Conservation (phyloP, 1,140 invertebrate species). For the Tetramorium alpestre region DNA sequence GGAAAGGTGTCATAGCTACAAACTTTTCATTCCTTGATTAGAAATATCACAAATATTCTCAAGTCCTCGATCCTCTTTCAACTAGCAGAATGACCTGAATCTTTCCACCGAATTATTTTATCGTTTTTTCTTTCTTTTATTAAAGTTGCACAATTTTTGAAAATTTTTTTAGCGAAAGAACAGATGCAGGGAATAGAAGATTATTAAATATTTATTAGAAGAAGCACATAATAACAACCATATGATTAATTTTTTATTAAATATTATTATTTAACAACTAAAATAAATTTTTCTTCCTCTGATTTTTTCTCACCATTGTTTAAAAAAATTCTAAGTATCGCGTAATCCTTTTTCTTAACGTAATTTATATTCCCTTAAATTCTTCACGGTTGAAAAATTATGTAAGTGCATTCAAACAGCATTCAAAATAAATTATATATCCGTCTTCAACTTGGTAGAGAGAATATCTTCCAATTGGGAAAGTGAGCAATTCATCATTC, state of each 20-base stretch:
- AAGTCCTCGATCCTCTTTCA: background rate
- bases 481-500: conserved; percentile 52
- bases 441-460: background rate
- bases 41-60: background rate
- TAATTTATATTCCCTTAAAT: background rate
- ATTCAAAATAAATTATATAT: conserved; percentile 19
- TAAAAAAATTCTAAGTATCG: background rate
- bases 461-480: conserved; percentile 32
- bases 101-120: background rate
- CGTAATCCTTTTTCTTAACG: background rate
- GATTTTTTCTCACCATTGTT: background rate
- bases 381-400: conserved; percentile 9
- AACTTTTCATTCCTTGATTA: background rate
- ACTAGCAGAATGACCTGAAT: background rate
- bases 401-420: background rate
- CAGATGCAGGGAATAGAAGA: background rate
- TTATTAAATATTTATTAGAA: background rate
- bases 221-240: no score
- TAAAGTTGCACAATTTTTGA: background rate
- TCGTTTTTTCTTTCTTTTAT: background rate
- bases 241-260: background rate
- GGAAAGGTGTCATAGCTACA: background rate
- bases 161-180: background rate
- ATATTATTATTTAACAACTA: background rate
- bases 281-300: background rate